Conservation (phyloP, 2,113 vertebrate genomes). For the Xyrauchen texanus region DNA sequence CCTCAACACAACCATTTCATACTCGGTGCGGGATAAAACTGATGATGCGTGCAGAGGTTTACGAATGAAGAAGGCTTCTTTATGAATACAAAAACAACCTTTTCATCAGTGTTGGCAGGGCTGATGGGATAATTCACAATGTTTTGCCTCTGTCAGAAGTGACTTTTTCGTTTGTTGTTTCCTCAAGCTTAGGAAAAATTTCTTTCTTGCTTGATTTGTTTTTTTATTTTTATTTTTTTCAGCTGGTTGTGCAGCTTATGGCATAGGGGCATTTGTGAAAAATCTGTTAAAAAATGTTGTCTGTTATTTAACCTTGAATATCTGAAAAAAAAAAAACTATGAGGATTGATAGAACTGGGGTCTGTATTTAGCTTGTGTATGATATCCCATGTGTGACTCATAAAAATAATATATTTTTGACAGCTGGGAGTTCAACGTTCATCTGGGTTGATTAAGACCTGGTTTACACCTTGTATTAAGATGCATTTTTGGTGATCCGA, state of each 20-base stretch:
- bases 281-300: slow-evolving; percentile 22
- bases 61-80: slow-evolving; percentile 51
- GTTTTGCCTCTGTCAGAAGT: slow-evolving; percentile 23
- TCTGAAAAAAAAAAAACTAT: too few species aligned
- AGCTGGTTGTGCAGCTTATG: slow-evolving; percentile 11
- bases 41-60: slow-evolving; percentile 58
- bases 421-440: slow-evolving; percentile 29
- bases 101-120: slow-evolving; percentile 54
- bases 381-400: not conserved
- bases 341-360: not conserved
- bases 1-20: slow-evolving; percentile 56
- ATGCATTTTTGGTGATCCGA: too few species aligned
- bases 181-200: slow-evolving; percentile 22
- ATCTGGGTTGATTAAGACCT: not conserved
- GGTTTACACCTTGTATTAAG: too few species aligned
- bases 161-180: slow-evolving; percentile 34
- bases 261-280: not conserved
- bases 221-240: slow-evolving; percentile 22
- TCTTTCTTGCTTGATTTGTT: not conserved
- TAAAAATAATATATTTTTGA: slow-evolving; percentile 20
- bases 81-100: slow-evolving; percentile 57
- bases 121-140: slow-evolving; percentile 43
- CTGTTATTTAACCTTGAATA: slow-evolving; percentile 26
- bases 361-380: not conserved
- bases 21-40: slow-evolving; percentile 47